These are phyloP conservation scores for Callitettix versicolor DNA, from an alignment of 1,140 invertebrate species.

Conservation along the genomic window DNA sequence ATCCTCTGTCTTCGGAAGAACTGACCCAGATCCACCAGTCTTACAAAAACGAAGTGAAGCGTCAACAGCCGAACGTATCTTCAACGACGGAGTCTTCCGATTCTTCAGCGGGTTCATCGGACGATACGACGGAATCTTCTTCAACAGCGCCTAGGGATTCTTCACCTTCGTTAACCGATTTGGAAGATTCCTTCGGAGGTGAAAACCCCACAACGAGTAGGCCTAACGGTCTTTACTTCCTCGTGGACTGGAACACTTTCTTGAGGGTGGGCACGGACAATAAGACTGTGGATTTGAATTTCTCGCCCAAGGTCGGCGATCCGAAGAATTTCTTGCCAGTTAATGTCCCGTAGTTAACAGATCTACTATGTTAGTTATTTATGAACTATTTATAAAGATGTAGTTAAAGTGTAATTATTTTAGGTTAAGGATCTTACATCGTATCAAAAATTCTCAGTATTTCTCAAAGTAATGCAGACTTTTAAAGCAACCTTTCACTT, in stretches of 20 bases:
- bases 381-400: conserved; percentile 2
- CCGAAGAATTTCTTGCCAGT: conserved; percentile 60
- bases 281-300: conserved; percentile 60
- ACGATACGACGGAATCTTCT: conserved; percentile 2
- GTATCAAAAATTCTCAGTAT: no score
- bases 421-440: no score
- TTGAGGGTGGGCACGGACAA: conserved; percentile 67
- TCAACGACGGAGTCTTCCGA: conserved; percentile 1
- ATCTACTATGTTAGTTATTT: background rate
- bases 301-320: conserved; percentile 68
- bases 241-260: conserved; percentile 76
- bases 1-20: conserved; percentile 36
- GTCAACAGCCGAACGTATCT: conserved; percentile 28
- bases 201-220: conserved; percentile 44
- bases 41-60: conserved; percentile 37
- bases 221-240: conserved; percentile 68
- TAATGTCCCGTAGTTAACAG: conserved; percentile 42
- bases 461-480: no score
- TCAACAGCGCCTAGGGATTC: conserved; percentile 5
- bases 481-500: no score
- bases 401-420: conserved; percentile 2
- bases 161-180: conserved; percentile 43
- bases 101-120: background rate
- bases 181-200: conserved; percentile 68
- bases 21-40: conserved; percentile 32